Evolutionary conservation across 2,888 invertebrate genomes (phyloP), one percentile per base, ranked within the genome.

Genomic region (Empis livida): DNA sequence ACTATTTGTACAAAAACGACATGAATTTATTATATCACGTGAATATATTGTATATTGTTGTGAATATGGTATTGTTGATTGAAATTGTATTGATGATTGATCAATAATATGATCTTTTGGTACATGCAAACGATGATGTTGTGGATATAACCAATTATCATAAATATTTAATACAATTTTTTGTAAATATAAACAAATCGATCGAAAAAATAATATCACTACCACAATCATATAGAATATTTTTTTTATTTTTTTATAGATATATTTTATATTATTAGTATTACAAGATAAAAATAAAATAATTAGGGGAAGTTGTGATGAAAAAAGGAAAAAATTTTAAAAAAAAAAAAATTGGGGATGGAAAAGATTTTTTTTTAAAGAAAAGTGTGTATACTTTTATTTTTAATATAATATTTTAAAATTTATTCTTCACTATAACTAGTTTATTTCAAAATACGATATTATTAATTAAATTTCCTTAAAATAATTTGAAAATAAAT

Each of bases 111-210:
- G 39, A 9, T 39, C 58, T 56, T 64, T 64, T 58, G 64, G 66
- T 53, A 59, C 61, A 38, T 64, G 55, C 49, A 67, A 56, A 44
- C 66, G 65, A 47, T 58, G 60, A 60, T 67, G 65, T 49, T 57
- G 57, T 13, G 64, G 62, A 54, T 68, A 67, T 51, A 68, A 61
- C 63, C 68, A 67, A 60, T 63, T 60, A 57, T 68, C 65, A 54
- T 68, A 65, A 55, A 66, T 56, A 53, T 58, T 56, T 53, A 68
- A 57, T 49, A 68, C 64, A 49, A 68, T 59, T 43, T 62, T 64
- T 60, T 68, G 68, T 51, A 67, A 64, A 53, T 63, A 68, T 51
- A 65, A 60, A 57, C 67, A 68, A 57, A 68, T 59, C 56, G 68
- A 68, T 65, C 65, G 64, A 49, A 68, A 65, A 53, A 68, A 62